Evolutionary conservation across 2,113 vertebrate species (phyloP).

Genomic region (Choloepus hoffmanni): DNA sequence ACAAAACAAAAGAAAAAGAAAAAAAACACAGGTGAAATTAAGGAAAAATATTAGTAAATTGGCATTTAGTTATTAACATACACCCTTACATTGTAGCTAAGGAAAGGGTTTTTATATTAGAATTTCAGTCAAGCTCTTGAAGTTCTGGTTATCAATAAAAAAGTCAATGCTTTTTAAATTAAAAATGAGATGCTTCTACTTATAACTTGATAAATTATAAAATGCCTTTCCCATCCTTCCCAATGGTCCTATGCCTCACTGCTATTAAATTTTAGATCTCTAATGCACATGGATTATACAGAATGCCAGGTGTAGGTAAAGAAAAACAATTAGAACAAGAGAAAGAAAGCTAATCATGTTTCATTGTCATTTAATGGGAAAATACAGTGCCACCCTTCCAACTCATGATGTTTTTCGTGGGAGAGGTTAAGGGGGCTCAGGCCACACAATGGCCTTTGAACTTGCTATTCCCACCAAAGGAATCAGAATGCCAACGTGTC

Average conservation of each 20-base stretch:
- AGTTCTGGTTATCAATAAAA: constrained; percentile 66
- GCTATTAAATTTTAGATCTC: constrained; percentile 19
- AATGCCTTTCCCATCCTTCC: constrained; percentile 46
- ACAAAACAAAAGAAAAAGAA: background rate
- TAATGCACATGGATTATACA: background rate
- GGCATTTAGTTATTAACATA: constrained; percentile 44
- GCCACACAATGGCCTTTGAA: background rate
- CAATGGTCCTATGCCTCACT: background rate
- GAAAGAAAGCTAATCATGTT: background rate
- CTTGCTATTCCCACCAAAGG: background rate
- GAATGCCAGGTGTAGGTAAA: background rate
- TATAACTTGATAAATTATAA: constrained; percentile 58
- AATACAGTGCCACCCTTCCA: background rate
- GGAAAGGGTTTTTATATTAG: constrained; percentile 51
- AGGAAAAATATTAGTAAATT: constrained; percentile 41
- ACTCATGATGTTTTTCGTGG: background rate
- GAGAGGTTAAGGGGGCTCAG: background rate
- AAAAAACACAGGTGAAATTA: constrained; percentile 19
- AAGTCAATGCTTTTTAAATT: constrained; percentile 71
- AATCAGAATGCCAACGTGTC: background rate
- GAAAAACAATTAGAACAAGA: background rate
- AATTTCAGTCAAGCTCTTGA: constrained; percentile 57
- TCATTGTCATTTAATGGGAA: background rate
- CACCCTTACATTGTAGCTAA: background rate
- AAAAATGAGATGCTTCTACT: constrained; percentile 72